Conservation (phyloP, 2,888 invertebrate genomes). For the Lithophane ornitopus region DNA sequence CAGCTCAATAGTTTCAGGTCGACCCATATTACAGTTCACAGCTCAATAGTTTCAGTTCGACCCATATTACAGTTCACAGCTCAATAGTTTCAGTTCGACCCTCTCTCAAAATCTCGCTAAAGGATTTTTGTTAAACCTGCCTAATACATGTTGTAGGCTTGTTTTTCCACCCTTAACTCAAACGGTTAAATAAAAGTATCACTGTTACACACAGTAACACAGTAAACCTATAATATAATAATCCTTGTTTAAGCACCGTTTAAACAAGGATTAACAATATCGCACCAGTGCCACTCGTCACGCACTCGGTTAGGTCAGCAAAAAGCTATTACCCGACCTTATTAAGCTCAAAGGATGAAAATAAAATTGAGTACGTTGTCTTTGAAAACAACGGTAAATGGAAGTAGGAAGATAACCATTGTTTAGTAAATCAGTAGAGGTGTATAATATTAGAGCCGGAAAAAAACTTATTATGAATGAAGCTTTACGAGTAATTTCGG, state of each 20-base stretch:
- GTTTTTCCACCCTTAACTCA: neutral
- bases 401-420: conserved; percentile 2
- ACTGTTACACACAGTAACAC: neutral
- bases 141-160: neutral
- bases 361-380: conserved; percentile 51
- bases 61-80: neutral
- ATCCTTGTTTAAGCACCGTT: neutral
- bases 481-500: conserved; percentile 30
- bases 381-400: conserved; percentile 29
- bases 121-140: neutral
- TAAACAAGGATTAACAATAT: conserved; percentile 21
- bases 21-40: no score
- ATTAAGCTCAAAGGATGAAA: conserved; percentile 36
- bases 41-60: neutral
- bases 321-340: conserved; percentile 53
- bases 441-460: neutral
- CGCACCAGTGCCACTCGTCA: neutral
- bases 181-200: neutral
- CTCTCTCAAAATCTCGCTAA: neutral
- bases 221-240: conserved; percentile 1
- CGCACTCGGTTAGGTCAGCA: conserved; percentile 36
- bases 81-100: conserved; percentile 14
- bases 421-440: neutral
- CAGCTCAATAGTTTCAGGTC: no score
- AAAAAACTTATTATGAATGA: conserved; percentile 13